These are phyloP conservation scores for Tauraco erythrolophus DNA, from an alignment of 2,113 vertebrate species.

Conservation along the genomic window DNA sequence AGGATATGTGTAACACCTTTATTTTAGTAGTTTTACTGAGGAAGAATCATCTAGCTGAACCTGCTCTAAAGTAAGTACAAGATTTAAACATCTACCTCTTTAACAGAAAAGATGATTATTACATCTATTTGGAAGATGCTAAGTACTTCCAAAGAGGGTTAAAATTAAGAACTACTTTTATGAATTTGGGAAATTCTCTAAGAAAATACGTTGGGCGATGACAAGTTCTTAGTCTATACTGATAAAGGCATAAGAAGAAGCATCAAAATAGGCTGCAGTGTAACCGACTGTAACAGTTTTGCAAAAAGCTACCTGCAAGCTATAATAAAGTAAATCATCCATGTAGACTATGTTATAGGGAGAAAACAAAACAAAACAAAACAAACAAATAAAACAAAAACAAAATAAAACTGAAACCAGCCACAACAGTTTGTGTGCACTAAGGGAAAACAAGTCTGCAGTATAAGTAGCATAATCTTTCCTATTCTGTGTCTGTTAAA, in stretches of 20 bases:
- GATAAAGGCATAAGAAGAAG: not conserved
- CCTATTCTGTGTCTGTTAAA: not conserved
- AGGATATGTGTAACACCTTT: not conserved
- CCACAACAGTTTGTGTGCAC: not conserved
- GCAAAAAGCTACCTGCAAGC: not conserved
- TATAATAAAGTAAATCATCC: not conserved
- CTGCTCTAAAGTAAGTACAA: not conserved
- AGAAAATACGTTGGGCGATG: not conserved
- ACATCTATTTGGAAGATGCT: not conserved
- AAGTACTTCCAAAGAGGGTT: not conserved
- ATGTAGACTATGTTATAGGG: not conserved
- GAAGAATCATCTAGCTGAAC: not conserved
- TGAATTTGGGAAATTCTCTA: not conserved
- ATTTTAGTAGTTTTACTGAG: not conserved
- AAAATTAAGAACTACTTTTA: not conserved
- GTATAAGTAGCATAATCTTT: not conserved
- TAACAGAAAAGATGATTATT: not conserved
- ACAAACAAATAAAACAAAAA: not conserved
- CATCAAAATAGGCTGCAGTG: rapidly evolving
- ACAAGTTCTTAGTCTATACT: not conserved
- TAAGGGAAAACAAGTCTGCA: not conserved
- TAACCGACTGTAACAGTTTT: not conserved
- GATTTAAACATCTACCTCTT: not conserved
- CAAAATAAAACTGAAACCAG: too few species aligned
- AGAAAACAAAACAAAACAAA: too few species aligned